Base-by-base conservation (phyloP, 2,797 vertebrate species). In the Danio aesculapii region DNA sequence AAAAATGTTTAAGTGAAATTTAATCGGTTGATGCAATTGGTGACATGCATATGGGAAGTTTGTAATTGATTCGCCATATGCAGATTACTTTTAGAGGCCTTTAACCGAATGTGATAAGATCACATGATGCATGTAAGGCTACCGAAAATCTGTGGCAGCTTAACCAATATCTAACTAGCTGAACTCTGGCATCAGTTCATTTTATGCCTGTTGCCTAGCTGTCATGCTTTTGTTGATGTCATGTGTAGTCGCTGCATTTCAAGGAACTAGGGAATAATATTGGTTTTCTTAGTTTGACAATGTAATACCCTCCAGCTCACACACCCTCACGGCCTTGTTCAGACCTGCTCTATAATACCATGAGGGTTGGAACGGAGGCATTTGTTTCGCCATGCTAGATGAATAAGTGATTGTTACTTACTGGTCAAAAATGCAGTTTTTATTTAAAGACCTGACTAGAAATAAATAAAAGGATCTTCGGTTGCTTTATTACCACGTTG, bases 291-390 rank as follows among this genome's bases (percentile, higher is more conserved):
- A 46, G 19, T 39, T 76, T 14, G 5, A 62, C 12, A 13, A 8
- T 61, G 46, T 67, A 53, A 57, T 19, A 2, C 63, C 39, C 8
- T 10, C 13, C 19, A 21, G 59, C 50, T 46, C 43, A 63, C 79
- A 82, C 82, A 66, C 87, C 82, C 66, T 71, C 17, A 39, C 50
- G 21, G 14, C 77, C 81, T 66, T 77, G 86, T 85, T 81, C 59
- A 77, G 73, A 83, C 88, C 67, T 89, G 88, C 62, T 81, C 59
- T 73, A 57, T 53, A 52, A 59, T 82, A 5, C 6, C 46, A 44
- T 4, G 44, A 77, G 43, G 8, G 39, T 39, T 21, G 70, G 57
- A 17, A 46, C 39, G 14, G 11, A 50, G 43, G 62, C 14, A 19
- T 72, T 58, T 43, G 9, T 52, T 47, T 74, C 19, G 8, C 66